Evolutionary conservation across 1,140 invertebrate genomes (phyloP).

Genomic region (Dermatophagoides farinae): DNA sequence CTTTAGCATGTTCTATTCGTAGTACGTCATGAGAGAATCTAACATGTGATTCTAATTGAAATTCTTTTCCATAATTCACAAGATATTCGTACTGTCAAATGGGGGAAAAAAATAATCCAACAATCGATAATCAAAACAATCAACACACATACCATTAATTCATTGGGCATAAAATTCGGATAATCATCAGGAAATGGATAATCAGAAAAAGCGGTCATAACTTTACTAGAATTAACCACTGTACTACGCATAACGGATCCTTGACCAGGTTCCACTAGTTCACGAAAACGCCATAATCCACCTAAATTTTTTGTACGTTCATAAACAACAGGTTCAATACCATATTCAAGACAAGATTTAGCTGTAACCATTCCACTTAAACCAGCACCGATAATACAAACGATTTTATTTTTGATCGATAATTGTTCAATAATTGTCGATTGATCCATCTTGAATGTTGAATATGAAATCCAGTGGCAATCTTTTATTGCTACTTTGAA

Average conservation of each 20-base stretch:
- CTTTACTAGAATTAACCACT: constrained; percentile 20
- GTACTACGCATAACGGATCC: constrained; percentile 13
- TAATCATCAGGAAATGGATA: constrained; percentile 28
- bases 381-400: constrained; percentile 29
- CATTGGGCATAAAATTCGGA: constrained; percentile 29
- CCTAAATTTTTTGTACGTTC: constrained; percentile 29
- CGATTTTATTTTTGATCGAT: neutral
- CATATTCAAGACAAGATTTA: constrained; percentile 27
- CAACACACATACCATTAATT: neutral
- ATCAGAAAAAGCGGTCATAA: constrained; percentile 22
- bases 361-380: constrained; percentile 28
- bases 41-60: neutral
- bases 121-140: neutral
- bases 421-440: too few species aligned
- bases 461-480: too few species aligned
- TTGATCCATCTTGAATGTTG: too few species aligned
- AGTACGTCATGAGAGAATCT: neutral
- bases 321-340: constrained; percentile 23
- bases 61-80: too few species aligned
- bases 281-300: constrained; percentile 31
- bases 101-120: neutral
- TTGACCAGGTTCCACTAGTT: constrained; percentile 21
- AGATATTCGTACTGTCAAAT: neutral
- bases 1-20: neutral
- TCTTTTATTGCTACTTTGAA: too few species aligned